phyloP scores from a whole-genome alignment of 2,797 vertebrate species.

The Sciurus vulgaris region DNA sequence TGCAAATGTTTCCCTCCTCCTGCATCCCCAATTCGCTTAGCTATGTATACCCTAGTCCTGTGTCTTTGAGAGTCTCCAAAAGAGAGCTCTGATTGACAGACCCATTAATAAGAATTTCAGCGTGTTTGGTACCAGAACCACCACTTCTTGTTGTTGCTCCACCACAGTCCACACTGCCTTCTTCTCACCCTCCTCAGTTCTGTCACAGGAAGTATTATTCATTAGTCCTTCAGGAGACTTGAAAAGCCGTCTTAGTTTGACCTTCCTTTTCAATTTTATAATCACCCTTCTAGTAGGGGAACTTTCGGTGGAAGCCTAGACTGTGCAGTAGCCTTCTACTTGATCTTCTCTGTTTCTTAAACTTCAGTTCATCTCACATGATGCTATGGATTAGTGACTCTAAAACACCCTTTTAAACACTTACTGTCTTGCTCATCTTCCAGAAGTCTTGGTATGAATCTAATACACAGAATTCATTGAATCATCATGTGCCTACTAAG shows the following conservation, averaged over 20 bases:
- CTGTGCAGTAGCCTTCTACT: not conserved
- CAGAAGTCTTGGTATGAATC: not conserved
- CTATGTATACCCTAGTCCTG: not conserved
- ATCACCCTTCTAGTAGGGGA: not conserved
- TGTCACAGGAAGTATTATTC: not conserved
- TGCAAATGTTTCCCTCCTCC: not conserved
- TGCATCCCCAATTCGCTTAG: not conserved
- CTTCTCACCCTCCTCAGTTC: not conserved
- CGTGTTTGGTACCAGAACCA: not conserved
- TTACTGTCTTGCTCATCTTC: conserved; percentile 29
- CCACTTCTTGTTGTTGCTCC: not conserved
- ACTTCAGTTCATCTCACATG: not conserved
- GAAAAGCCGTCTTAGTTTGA: not conserved
- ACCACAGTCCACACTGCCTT: not conserved
- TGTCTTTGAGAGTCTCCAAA: not conserved
- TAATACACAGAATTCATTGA: conserved; percentile 13
- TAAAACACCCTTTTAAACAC: not conserved
- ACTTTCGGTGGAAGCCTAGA: not conserved
- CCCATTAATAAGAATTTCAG: not conserved
- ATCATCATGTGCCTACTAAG: not conserved
- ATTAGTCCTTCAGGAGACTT: not conserved
- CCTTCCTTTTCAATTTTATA: not conserved
- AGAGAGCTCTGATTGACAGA: not conserved
- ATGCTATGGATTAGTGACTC: not conserved
- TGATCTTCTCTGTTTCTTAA: not conserved